A percentile compares a stretch with the other conserved stretches of the same genome.
phyloP scores from a whole-genome alignment of 2,113 vertebrate species.

The Macroglossus sobrinus region DNA sequence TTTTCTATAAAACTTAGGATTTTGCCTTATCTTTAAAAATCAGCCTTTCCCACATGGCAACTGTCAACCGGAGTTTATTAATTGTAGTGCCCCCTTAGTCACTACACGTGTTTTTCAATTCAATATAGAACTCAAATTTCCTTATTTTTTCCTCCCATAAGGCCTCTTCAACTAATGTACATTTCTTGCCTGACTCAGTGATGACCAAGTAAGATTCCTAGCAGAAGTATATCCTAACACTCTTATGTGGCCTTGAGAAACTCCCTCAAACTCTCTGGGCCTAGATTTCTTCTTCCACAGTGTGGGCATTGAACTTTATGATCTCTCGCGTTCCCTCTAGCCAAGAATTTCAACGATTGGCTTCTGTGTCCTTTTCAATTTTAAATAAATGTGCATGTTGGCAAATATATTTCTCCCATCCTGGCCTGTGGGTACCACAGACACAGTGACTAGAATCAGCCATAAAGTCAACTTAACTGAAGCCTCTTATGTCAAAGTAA shows the following conservation, averaged over 20 bases:
- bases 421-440: not conserved
- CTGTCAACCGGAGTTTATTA: not conserved
- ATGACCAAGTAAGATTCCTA: not conserved
- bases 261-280: not conserved
- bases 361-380: not conserved
- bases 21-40: not conserved
- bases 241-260: not conserved
- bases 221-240: not conserved
- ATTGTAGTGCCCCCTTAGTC: not conserved
- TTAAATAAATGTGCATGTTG: not conserved
- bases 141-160: not conserved
- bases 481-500: not conserved
- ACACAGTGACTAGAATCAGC: not conserved
- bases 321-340: not conserved
- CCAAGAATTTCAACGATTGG: not conserved
- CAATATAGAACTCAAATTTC: not conserved
- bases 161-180: not conserved
- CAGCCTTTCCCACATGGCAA: not conserved
- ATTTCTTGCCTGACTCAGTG: not conserved
- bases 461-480: not conserved
- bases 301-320: not conserved
- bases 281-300: not conserved
- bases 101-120: not conserved
- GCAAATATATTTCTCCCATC: not conserved
- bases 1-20: not conserved